Evolutionary conservation across 2,113 vertebrate genomes (phyloP), one percentile per base, ranked within the genome.

Genomic region (Ammodytes dubius): DNA sequence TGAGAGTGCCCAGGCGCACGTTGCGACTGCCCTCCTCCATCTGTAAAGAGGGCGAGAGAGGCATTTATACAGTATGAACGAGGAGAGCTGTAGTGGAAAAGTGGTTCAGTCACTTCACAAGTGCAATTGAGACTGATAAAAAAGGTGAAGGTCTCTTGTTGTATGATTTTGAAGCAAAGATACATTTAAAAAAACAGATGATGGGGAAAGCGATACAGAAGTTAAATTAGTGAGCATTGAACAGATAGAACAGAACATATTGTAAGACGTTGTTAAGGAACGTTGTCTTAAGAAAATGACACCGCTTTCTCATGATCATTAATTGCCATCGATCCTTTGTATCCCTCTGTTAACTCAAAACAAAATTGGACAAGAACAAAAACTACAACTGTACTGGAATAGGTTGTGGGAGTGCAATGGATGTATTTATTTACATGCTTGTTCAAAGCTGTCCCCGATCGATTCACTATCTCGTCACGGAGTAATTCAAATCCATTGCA

Each of bases 21-120:
- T 95, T 96, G 82, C 95, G 97, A 91, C 95, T 97, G 77, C 98
- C 98, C 94, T 99, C 98, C 72, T 96, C 94, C 74, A 96, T 94
- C 98, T 99, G 86, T 4, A 71, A 75, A 70, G 45, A 75, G 46
- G 15, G 19, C 1, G 56, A 81, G 11, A 78, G 37, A 61, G 15
- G 8, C 35, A 47, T 0, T 70, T 43, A 49, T 1, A 65, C 5
- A 49, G 27, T 42, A n/a, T n/a, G n/a, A n/a, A 0, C 37, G 27
- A 2, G 1, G 12, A 4, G 37, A 15, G 1, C 2, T 47, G 39
- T 15, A 58, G 54, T 9, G n/a, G n/a, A 53, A 49, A 70, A 70
- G 11, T 35, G 40, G 8, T 47, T 85, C 46, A 70, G 45, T 64
- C 37, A 6, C 5, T 59, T 77, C 8, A 63, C 1, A 63, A 45